Evolutionary conservation across 2,888 invertebrate species (phyloP), one percentile per base, ranked within the genome.

Genomic region (Coenonympha arcania): DNA sequence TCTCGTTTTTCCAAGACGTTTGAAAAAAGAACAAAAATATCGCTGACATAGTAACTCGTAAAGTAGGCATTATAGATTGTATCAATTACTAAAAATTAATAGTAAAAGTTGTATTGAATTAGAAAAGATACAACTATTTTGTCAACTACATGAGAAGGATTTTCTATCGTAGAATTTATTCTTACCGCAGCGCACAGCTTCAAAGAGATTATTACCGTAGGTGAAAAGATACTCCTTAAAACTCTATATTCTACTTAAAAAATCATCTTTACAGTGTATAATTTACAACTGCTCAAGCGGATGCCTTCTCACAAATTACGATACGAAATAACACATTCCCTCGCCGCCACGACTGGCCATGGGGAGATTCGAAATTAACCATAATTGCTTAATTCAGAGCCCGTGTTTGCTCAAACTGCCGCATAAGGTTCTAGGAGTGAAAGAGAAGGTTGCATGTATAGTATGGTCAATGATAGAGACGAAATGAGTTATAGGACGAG

Each of bases 321-420:
- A 79, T 81, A 73, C 82, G 73, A 85, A 86, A 86, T 85, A 86
- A 86, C 85, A 86, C 82, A 84, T 79, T 77, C 81, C 60, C 65
- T 69, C 66, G 68, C 76, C 75, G 72, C 66, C 75, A 74, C 81
- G 76, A 73, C 76, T 71, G 66, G 71, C 77, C 69, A 76, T 79
- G 73, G 76, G 79, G 76, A 77, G 81, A 77, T 74, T 81, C 78
- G 72, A 84, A 85, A 86, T 86, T 86, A 86, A 83, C 83, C 73
- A 84, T 86, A 86, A 86, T 86, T 86, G 83, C 86, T 86, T 86
- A 85, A 86, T 86, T 84, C 81, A 71, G 78, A 84, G 72, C 73
- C 72, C 69, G 68, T 71, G 74, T 79, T 75, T 77, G 77, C 73
- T 71, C 72, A 73, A 72, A 72, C 68, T 77, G 68, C 66, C 69